Percentiles rank a stretch among this genome's conserved stretches.
These are phyloP conservation scores for Disparrhopalites patrizii DNA, from an alignment of 2,888 invertebrate species.

Conservation along the genomic window DNA sequence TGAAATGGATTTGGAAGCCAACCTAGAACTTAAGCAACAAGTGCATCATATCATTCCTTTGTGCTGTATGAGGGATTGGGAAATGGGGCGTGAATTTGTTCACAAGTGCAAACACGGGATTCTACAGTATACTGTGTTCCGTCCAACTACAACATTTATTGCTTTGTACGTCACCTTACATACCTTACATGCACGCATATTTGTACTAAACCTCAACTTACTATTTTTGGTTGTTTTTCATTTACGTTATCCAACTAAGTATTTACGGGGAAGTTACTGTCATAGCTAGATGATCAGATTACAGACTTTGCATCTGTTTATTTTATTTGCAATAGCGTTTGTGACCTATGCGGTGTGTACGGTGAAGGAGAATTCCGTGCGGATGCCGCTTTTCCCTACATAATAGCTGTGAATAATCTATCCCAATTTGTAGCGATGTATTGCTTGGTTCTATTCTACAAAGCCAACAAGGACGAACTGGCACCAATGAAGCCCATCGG, in stretches of 20 bases:
- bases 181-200: too few species aligned
- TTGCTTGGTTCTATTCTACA: constrained; percentile 88
- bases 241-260: too few species aligned
- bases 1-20: constrained; percentile 78
- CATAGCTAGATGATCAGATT: too few species aligned
- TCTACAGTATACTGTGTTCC: constrained; percentile 86
- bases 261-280: too few species aligned
- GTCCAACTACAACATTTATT: constrained; percentile 83
- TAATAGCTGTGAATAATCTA: constrained; percentile 80
- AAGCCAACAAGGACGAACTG: constrained; percentile 78
- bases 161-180: constrained; percentile 74
- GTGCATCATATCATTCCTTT: constrained; percentile 86
- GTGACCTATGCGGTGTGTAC: constrained; percentile 78
- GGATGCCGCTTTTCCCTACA: constrained; percentile 82
- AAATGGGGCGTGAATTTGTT: constrained; percentile 88
- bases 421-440: constrained; percentile 97
- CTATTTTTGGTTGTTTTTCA: too few species aligned
- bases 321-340: constrained; percentile 64
- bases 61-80: constrained; percentile 87
- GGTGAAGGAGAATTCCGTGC: constrained; percentile 86
- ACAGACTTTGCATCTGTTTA: too few species aligned
- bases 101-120: constrained; percentile 96
- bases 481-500: constrained; percentile 90
- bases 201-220: too few species aligned
- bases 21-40: constrained; percentile 46